Evolutionary conservation across 2,113 vertebrate genomes (phyloP), one percentile per base, ranked within the genome.

Genomic region (Sakesphorus luctuosus): DNA sequence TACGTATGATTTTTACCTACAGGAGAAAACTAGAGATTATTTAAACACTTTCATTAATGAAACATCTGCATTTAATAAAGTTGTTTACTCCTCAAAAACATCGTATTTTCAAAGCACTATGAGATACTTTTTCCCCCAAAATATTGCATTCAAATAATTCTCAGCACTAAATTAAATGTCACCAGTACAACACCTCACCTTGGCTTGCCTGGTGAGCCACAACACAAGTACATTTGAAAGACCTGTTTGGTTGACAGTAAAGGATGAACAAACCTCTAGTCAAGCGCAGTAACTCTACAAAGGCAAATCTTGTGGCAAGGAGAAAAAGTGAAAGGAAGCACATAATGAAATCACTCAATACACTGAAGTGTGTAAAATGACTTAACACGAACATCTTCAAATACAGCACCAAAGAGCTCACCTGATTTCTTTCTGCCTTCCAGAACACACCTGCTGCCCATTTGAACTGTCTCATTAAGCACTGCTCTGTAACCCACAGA

Each of bases 371-470:
- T 90, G 35, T 56, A 50, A 79, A 91, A 87, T 21, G 33, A 72
- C 46, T 90, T 75, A 69, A 91, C 26, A 73, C 0, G 2, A 80
- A 61, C 21, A 50, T 87, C 77, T 93, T 93, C 63, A 96, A 89
- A 94, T 58, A 81, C 46, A 82, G 46, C 68, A 86, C 74, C 66
- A 78, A 94, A 84, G 68, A 71, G 47, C 31, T 81, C 15, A 40
- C 25, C 7, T 46, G 17, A 85, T 75, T 90, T 69, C 35, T 74
- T 81, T 68, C 58, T 59, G 92, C 84, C 58, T 71, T 63, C 53
- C 71, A 84, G 83, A 76, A 66, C 75, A 77, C 77, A 96, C 62
- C 84, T 95, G 82, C 59, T 87, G 52, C 78, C 67, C 81, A 78
- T 93, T 59, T 79, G 84, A 91, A 90, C 81, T 7, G 5, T 25